A percentile compares a stretch with the other conserved stretches of the same genome.
Evolutionary conservation across 2,888 invertebrate genomes (phyloP).

Genomic region (Drosophila mercatorum): DNA sequence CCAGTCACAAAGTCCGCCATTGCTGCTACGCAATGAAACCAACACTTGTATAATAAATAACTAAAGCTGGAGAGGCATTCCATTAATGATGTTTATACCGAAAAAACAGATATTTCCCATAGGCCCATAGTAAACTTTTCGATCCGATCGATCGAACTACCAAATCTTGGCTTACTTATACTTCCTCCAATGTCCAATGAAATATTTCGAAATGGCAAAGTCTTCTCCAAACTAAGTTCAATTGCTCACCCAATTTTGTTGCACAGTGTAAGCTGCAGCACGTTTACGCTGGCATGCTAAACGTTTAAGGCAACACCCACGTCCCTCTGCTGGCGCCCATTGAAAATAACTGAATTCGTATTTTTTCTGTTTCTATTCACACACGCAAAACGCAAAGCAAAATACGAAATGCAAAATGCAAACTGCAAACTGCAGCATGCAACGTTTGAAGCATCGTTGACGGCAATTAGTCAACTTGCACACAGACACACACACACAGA

Average conservation of each 20-base stretch:
- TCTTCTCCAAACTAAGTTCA: not conserved
- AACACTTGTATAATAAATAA: too few species aligned
- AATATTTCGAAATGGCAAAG: too few species aligned
- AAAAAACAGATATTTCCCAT: too few species aligned
- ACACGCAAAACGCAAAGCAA: not conserved
- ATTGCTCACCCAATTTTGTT: not conserved
- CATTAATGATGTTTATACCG: too few species aligned
- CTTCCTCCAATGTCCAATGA: too few species aligned
- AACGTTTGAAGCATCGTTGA: constrained; percentile 32
- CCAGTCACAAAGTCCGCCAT: too few species aligned
- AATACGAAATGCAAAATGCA: not conserved
- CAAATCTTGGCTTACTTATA: too few species aligned
- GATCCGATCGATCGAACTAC: too few species aligned
- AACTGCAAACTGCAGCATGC: constrained; percentile 13
- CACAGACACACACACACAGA: constrained; percentile 16
- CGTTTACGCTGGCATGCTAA: constrained; percentile 16
- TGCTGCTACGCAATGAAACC: too few species aligned
- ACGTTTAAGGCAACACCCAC: constrained; percentile 24
- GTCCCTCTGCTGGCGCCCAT: constrained; percentile 15
- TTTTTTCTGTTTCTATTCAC: constrained; percentile 11
- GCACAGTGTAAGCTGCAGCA: constrained; percentile 31
- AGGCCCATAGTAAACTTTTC: too few species aligned
- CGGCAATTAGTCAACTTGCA: constrained; percentile 53
- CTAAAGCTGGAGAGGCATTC: too few species aligned
- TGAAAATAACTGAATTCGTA: constrained; percentile 30